Evolutionary conservation across 2,797 vertebrate genomes (phyloP).

Genomic region (Cephalopachus bancanus): DNA sequence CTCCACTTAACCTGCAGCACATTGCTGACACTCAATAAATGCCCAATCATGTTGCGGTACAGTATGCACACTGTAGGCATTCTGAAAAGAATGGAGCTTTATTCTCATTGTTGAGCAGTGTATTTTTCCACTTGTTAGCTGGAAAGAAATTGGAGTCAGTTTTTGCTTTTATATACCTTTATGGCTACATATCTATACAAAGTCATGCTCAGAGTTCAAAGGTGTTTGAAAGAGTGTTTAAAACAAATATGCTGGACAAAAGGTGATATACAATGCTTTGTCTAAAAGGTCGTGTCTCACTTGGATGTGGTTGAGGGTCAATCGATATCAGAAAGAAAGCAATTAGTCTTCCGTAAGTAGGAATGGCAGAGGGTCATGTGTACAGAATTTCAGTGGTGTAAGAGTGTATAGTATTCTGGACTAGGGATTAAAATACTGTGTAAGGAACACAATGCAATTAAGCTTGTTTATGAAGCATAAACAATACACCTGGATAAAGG

Average conservation of each 20-base stretch:
- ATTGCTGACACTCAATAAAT: constrained; percentile 77
- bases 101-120: constrained; percentile 63
- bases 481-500: constrained; percentile 13
- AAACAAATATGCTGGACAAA: constrained; percentile 4
- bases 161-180: constrained; percentile 69
- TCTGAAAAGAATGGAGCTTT: constrained; percentile 72
- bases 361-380: not conserved
- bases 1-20: constrained; percentile 34
- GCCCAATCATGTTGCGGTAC: constrained; percentile 19
- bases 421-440: not conserved
- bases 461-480: not conserved
- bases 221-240: constrained; percentile 61
- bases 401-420: not conserved
- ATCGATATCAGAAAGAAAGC: not conserved
- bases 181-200: constrained; percentile 41
- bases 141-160: constrained; percentile 56
- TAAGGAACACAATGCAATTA: not conserved
- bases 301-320: not conserved
- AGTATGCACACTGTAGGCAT: not conserved
- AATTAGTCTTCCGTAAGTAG: not conserved
- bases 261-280: not conserved
- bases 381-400: not conserved
- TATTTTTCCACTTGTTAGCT: constrained; percentile 70
- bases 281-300: not conserved
- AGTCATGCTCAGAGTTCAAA: not conserved